Evolutionary conservation across 2,113 vertebrate species (phyloP), one percentile per base, ranked within the genome.

Genomic region (Centrocercus urophasianus): DNA sequence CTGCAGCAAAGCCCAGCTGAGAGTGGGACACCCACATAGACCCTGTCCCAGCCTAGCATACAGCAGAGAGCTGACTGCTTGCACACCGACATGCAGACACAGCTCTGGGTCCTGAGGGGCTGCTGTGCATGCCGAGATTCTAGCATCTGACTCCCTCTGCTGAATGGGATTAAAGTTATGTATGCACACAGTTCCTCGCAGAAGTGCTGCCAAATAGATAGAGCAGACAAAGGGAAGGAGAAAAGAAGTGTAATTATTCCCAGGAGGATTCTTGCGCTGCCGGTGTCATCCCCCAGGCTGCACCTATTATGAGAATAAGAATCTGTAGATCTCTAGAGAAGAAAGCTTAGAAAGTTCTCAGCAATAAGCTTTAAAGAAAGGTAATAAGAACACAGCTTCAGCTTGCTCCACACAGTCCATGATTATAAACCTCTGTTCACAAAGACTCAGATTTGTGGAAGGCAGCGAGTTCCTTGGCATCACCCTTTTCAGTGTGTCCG

Each of bases 141-240:
- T 52, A 86, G 60, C 65, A 81, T 75, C 91, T 83, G 65, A 94
- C 91, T 95, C 94, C 79, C 93, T 95, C 85, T 96, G 36, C 91
- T 91, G 93, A 90, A 72, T 14, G 73, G 19, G 69, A 86, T 86
- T 71, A 40, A 75, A 66, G 90, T 83, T 45, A 93, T 4, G 1
- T 47, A 20, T 2, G 21, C 0, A 2, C 66, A 60, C 50, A 50
- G 56, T 38, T 93, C 42, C 86, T 83, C 57, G n/a, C 82, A 95
- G 84, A 70, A 75, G 47, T 28, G 2, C 67, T 85, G n/a, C 67
- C 47, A 25, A 42, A 83, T 28, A 83, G 65, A 64, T 57, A 63
- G 72, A 77, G 74, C 82, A 81, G 73, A 45, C n/a, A 69, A 90
- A 32, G 70, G 52, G 52, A 89, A 30, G 36, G 67, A 56, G 27